Evolutionary conservation across 2,888 invertebrate genomes (phyloP).

Genomic region (Eilema caniola): DNA sequence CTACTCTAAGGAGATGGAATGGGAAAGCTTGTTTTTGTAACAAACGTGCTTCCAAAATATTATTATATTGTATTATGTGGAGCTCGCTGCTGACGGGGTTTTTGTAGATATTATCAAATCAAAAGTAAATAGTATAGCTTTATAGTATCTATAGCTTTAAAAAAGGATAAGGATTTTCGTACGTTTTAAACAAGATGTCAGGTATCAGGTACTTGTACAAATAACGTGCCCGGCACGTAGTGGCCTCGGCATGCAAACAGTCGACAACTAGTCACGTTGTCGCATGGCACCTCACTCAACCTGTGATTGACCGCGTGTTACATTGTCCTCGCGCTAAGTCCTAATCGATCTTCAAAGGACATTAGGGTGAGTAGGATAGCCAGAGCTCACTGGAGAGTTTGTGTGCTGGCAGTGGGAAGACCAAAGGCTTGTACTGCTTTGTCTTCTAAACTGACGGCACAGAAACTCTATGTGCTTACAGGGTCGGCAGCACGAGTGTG

Average conservation of each 20-base stretch:
- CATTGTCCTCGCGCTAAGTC: not conserved
- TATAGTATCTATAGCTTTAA: not conserved
- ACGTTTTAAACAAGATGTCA: no score
- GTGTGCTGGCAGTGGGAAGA: no score
- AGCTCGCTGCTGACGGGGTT: not conserved
- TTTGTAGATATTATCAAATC: constrained; percentile 23
- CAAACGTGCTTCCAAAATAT: constrained; percentile 36
- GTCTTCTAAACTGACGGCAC: no score
- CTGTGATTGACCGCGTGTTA: not conserved
- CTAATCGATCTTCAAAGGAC: not conserved
- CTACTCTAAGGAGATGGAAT: constrained; percentile 45
- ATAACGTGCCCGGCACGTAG: not conserved
- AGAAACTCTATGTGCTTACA: no score
- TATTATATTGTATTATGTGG: constrained; percentile 28
- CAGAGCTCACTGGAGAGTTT: no score
- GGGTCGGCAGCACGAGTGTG: no score
- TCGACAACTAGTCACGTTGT: not conserved
- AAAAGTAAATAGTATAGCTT: not conserved
- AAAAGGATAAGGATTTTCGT: no score
- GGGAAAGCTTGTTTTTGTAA: constrained; percentile 44
- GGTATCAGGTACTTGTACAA: not conserved
- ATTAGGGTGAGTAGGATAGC: no score
- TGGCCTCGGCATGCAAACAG: not conserved
- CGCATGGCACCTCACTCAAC: not conserved
- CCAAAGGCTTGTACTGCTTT: no score